Conservation (phyloP, 2,113 vertebrate species). For the Pristiophorus japonicus region DNA sequence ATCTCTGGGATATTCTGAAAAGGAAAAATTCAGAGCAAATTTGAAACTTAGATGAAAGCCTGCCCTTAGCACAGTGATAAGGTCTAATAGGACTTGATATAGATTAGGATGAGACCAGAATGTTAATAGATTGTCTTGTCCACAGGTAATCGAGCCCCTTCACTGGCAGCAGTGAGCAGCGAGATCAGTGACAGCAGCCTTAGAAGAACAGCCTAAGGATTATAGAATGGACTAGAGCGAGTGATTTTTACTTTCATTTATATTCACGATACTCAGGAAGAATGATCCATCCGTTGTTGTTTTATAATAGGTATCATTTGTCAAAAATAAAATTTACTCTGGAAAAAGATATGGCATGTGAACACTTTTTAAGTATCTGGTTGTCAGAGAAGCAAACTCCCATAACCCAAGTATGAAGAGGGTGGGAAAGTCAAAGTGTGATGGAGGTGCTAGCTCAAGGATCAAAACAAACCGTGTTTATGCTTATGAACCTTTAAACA, state of each 20-base stretch:
- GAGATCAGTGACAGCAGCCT: not conserved
- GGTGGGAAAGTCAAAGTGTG: not conserved
- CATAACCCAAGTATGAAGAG: not conserved
- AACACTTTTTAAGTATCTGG: slow-evolving; percentile 1
- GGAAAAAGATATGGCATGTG: not conserved
- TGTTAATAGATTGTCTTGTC: slow-evolving; percentile 21
- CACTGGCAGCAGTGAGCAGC: slow-evolving; percentile 14
- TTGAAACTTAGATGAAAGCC: not conserved
- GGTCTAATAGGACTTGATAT: not conserved
- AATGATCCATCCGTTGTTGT: slow-evolving; percentile 19
- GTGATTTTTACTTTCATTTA: slow-evolving; percentile 28
- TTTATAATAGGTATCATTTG: slow-evolving; percentile 28
- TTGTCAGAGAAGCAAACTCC: not conserved
- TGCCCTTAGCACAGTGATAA: not conserved
- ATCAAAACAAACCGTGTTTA: not conserved
- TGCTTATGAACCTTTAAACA: not conserved
- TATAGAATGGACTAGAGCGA: slow-evolving; percentile 8
- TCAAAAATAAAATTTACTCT: slow-evolving; percentile 20
- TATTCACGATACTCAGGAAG: not conserved
- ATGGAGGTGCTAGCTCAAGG: not conserved
- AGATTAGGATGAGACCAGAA: not conserved
- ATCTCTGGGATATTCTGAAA: not conserved
- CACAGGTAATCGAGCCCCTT: slow-evolving; percentile 26
- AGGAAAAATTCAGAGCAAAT: not conserved
- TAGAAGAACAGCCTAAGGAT: slow-evolving; percentile 31